A percentile compares a stretch with the other conserved stretches of the same genome.
Evolutionary conservation across 2,797 vertebrate genomes (phyloP).

Genomic region (Peromyscus eremicus): DNA sequence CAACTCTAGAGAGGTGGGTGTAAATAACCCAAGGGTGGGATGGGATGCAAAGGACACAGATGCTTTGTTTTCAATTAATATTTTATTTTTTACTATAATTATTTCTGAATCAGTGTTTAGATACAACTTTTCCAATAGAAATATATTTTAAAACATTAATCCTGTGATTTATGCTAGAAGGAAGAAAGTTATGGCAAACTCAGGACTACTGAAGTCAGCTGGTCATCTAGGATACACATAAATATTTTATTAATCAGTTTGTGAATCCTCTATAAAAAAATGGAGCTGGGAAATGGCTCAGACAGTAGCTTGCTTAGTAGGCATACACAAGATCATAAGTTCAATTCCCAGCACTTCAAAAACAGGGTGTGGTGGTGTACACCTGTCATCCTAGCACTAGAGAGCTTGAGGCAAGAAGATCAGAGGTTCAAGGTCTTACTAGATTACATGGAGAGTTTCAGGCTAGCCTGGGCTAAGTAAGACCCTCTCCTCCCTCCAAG

Average conservation of each 20-base stretch:
- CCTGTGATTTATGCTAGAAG: not conserved
- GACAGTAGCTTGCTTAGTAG: not conserved
- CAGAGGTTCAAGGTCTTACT: not conserved
- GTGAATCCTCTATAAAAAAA: not conserved
- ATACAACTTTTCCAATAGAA: slow-evolving; percentile 21
- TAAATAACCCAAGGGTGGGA: not conserved
- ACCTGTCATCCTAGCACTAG: not conserved
- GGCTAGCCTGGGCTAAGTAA: not conserved
- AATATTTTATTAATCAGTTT: not conserved
- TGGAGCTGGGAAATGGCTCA: not conserved
- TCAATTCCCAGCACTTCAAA: not conserved
- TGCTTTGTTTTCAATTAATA: slow-evolving; percentile 25
- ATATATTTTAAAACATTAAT: not conserved
- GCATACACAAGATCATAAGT: not conserved
- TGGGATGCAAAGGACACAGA: not conserved
- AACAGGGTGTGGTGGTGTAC: not conserved
- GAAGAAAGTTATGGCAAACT: not conserved
- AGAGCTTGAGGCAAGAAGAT: not conserved
- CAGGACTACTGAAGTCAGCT: not conserved
- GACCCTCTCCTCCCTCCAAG: too few species aligned
- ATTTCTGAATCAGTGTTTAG: not conserved
- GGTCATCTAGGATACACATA: not conserved
- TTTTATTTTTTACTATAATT: not conserved
- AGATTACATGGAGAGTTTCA: not conserved
- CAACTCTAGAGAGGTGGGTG: not conserved